Evolutionary conservation across 2,113 vertebrate species (phyloP).

Genomic region (Anoura caudifer): DNA sequence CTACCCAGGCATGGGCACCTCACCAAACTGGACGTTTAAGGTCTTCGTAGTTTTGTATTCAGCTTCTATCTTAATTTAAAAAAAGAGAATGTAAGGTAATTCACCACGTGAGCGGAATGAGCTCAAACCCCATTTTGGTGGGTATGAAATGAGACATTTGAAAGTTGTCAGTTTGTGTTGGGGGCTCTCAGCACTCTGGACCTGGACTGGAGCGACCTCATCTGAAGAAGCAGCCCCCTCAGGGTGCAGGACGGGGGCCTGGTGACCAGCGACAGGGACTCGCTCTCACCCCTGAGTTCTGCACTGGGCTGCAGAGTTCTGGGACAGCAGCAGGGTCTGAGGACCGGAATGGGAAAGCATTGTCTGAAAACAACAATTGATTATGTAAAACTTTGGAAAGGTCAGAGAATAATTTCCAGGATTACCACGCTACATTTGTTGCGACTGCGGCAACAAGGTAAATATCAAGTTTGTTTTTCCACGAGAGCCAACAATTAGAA

Average conservation of each 20-base stretch:
- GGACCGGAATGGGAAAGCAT: fast-evolving
- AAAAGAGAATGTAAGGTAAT: too few species aligned
- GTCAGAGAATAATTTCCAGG: background rate
- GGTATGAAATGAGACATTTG: background rate
- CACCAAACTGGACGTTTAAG: fast-evolving
- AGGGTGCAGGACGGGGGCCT: fast-evolving
- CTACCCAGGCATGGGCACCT: fast-evolving
- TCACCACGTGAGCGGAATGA: background rate
- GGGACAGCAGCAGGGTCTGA: fast-evolving
- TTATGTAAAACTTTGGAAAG: background rate
- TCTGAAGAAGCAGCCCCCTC: fast-evolving
- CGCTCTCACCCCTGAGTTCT: too few species aligned
- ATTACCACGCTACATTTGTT: constrained; percentile 8
- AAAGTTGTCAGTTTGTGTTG: background rate
- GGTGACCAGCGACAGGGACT: background rate
- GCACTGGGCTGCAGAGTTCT: too few species aligned
- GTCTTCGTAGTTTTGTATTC: background rate
- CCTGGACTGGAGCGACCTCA: fast-evolving
- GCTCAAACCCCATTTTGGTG: background rate
- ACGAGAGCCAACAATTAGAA: constrained; percentile 35
- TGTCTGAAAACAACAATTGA: background rate
- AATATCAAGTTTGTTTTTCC: constrained; percentile 50
- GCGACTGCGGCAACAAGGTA: background rate
- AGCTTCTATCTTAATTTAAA: background rate
- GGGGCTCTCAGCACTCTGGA: background rate